These are phyloP conservation scores for Hydrophis major DNA, from an alignment of 2,797 vertebrate species.

Conservation along the genomic window DNA sequence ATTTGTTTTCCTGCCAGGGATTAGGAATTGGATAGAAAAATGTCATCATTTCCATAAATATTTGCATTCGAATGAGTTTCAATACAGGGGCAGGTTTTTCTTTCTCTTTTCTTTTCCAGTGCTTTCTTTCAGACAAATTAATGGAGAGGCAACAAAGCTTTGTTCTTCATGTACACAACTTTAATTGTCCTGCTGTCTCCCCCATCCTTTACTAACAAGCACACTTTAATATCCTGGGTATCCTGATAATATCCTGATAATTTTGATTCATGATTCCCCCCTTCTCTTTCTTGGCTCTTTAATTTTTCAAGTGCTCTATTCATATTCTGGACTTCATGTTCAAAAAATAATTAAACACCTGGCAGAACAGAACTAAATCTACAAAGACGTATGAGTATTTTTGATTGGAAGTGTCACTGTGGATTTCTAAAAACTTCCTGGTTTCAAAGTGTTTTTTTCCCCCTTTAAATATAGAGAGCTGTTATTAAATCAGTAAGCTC, in stretches of 20 bases:
- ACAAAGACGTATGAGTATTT: constrained; percentile 22
- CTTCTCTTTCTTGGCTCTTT: background rate
- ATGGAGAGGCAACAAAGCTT: constrained; percentile 17
- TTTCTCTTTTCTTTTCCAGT: background rate
- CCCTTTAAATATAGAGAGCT: background rate
- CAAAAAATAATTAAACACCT: constrained; percentile 36
- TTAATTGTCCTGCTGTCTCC: constrained; percentile 6
- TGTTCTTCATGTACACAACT: background rate
- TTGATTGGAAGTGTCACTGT: constrained; percentile 34
- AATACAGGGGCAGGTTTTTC: constrained; percentile 22
- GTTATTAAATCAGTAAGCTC: background rate
- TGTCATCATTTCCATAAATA: constrained; percentile 52
- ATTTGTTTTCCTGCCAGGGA: constrained; percentile 40
- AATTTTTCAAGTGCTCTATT: constrained; percentile 1
- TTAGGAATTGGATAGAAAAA: constrained; percentile 61
- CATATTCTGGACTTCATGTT: constrained; percentile 32
- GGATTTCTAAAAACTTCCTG: background rate
- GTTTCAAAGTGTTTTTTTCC: background rate
- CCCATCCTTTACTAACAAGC: background rate
- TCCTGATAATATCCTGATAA: background rate
- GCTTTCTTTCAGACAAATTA: background rate
- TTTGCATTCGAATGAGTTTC: constrained; percentile 40
- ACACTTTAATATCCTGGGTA: constrained; percentile 29
- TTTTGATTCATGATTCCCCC: constrained; percentile 7
- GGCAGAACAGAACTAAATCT: constrained; percentile 38